Conservation (phyloP, 2,888 invertebrate species). For the Argyra leucocephala region DNA sequence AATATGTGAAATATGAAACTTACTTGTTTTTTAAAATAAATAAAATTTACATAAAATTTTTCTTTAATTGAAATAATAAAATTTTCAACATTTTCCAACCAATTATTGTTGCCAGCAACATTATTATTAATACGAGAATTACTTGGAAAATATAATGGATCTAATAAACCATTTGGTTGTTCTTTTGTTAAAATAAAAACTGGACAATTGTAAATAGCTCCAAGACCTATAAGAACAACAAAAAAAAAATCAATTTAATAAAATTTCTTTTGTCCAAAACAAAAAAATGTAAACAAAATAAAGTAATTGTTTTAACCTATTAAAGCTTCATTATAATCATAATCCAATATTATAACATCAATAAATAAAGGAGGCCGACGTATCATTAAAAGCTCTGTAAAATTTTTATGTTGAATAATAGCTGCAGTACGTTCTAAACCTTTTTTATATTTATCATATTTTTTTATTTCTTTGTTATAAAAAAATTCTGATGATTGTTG, state of each 20-base stretch:
- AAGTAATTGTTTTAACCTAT: conserved; percentile 16
- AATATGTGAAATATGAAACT: neutral
- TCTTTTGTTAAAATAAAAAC: conserved; percentile 16
- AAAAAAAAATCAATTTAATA: neutral
- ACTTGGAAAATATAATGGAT: neutral
- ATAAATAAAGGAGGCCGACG: neutral
- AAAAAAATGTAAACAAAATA: conserved; percentile 1
- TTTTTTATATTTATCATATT: conserved; percentile 15
- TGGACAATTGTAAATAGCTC: conserved; percentile 19
- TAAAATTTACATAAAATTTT: conserved; percentile 17
- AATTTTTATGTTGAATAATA: conserved; percentile 16
- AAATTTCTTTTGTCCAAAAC: neutral
- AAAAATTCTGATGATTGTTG: neutral
- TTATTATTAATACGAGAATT: too few relatives aligned
- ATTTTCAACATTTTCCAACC: neutral
- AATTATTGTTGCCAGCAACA: neutral
- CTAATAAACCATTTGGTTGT: conserved; percentile 11
- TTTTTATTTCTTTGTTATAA: neutral
- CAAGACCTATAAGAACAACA: conserved; percentile 15
- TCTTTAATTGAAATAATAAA: conserved; percentile 12
- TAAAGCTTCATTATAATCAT: conserved; percentile 21
- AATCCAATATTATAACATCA: conserved; percentile 20
- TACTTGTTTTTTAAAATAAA: conserved; percentile 18
- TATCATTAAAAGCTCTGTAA: conserved; percentile 16
- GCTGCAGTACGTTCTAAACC: conserved; percentile 17